Evolutionary conservation across 2,113 vertebrate genomes (phyloP).

Genomic region (Cololabis saira): DNA sequence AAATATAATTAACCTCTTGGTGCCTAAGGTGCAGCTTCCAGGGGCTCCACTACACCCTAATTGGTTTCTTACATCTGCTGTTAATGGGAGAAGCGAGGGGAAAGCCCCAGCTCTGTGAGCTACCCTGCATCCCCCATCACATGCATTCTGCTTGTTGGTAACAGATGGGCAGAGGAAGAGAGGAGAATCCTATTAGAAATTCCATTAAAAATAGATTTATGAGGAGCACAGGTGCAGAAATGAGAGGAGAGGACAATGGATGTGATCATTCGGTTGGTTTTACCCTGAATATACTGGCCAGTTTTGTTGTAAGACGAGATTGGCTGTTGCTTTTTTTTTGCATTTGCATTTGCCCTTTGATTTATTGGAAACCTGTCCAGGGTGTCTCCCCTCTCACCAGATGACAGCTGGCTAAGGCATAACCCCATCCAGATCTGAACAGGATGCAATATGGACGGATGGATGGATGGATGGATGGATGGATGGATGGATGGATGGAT

Average conservation of each 20-base stretch:
- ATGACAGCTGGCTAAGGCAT: too few species aligned
- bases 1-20: constrained; percentile 64
- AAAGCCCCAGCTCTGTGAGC: constrained; percentile 15
- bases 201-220: constrained; percentile 68
- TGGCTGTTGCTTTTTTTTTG: too few species aligned
- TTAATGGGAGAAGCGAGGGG: constrained; percentile 41
- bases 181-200: constrained; percentile 57
- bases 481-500: too few species aligned
- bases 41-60: constrained; percentile 42
- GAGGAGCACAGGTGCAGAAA: constrained; percentile 58
- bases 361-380: too few species aligned
- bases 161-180: constrained; percentile 62
- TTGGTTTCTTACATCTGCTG: constrained; percentile 64
- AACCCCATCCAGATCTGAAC: too few species aligned
- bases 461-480: too few species aligned
- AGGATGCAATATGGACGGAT: too few species aligned
- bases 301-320: background rate
- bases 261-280: constrained; percentile 15
- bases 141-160: constrained; percentile 24
- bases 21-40: constrained; percentile 32
- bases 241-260: constrained; percentile 13
- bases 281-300: background rate
- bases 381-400: too few species aligned
- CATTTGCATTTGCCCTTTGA: too few species aligned
- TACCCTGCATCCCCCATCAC: constrained; percentile 8